phyloP scores from a whole-genome alignment of 2,113 vertebrate genomes.

The Plecotus auritus region DNA sequence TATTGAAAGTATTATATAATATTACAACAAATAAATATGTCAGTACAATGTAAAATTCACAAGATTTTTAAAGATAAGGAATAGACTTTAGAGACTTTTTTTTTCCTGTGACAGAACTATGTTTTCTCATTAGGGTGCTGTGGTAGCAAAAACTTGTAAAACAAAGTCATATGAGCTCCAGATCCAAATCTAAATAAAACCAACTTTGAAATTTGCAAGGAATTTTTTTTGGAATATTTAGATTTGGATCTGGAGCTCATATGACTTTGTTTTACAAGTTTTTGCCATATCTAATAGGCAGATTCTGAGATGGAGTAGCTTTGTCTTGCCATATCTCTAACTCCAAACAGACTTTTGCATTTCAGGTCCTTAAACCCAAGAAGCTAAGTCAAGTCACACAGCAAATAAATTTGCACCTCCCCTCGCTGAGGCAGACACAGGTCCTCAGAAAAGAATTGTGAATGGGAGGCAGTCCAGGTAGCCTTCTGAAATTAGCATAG shows the following conservation, averaged over 20 bases:
- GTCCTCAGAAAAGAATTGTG: neutral
- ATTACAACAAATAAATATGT: neutral
- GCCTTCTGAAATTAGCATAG: neutral
- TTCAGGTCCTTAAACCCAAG: neutral
- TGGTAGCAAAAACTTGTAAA: neutral
- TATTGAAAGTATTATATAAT: neutral
- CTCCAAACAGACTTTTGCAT: conserved; percentile 1
- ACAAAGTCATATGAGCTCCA: neutral
- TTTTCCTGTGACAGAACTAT: neutral
- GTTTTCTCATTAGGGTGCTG: neutral
- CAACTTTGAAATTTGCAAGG: neutral
- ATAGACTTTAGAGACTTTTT: neutral
- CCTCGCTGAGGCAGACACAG: neutral
- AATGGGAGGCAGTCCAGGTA: neutral
- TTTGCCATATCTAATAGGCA: neutral
- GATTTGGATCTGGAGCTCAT: too few relatives aligned
- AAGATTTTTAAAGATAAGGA: neutral
- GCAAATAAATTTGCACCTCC: neutral
- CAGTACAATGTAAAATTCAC: neutral
- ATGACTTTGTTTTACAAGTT: neutral
- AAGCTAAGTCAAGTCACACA: neutral
- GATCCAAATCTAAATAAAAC: neutral
- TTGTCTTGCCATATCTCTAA: neutral
- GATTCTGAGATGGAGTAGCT: neutral
- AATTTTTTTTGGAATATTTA: neutral